Base-by-base conservation (phyloP, 2,113 vertebrate species). In the Amblyornis subalaris region DNA sequence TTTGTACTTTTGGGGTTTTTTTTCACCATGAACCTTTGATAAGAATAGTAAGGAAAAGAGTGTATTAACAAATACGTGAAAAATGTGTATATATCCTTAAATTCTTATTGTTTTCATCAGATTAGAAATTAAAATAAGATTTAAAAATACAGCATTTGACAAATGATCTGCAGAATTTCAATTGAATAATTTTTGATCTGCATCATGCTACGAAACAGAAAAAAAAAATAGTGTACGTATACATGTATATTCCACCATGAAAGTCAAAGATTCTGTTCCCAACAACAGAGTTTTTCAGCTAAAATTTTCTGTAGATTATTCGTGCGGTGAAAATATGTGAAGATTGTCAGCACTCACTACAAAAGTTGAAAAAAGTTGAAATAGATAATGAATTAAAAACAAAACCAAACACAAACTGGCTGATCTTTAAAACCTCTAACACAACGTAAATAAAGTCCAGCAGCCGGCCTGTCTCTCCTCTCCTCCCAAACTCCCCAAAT, bases 361-460 rank as follows among this genome's bases (percentile, higher is more conserved):
- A 51, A 60, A 60, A 77, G 6, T 73, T 61, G 55, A 1, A 55
- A 71, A 65, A 69, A 73, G 12, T 38, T 76, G 38, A 87, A 84
- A 80, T 82, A 65, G 77, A 89, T 67, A 85, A 80, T 93, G 35
- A 88, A 85, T 84, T 83, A 22, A 47, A 72, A 83, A 8, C 36
- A 38, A 38, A 38, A 38, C 36, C 36, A 38, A 38, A 38, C 36
- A n/a, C 28, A 40, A n/a, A 40, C 54, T 35, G 40, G 12, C 38
- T 92, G 64, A 25, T 87, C n/a, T 94, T 95, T 95, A 76, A 85
- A 94, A 88, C 70, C 74, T 38, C 31, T 86, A 71, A 57, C 42
- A 29, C n/a, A 80, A n/a, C 33, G 66, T 22, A n/a, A 15, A 23
- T 54, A 23, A 89, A 38, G 66, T 76, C 50, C 72, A 64, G 61